phyloP scores from a whole-genome alignment of 1,140 invertebrate genomes.

The Melitaea cinxia region DNA sequence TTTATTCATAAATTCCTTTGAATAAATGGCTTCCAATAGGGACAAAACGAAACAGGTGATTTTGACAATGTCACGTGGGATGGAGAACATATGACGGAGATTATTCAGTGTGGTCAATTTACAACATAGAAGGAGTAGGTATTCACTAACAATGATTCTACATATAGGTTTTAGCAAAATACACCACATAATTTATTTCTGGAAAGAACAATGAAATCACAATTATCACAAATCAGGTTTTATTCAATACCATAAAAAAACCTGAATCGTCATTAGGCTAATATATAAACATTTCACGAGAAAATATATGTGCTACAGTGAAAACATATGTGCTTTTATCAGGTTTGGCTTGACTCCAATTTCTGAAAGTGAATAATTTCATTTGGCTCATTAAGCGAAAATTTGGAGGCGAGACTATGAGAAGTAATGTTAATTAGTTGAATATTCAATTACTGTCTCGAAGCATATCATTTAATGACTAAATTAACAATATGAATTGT shows the following conservation, averaged over 20 bases:
- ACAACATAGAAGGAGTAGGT: too few relatives aligned
- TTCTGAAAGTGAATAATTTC: conserved; percentile 9
- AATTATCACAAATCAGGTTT: neutral
- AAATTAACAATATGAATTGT: too few relatives aligned
- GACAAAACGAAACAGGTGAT: too few relatives aligned
- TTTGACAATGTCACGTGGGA: too few relatives aligned
- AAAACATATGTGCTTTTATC: neutral
- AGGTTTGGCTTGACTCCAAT: neutral
- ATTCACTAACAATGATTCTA: too few relatives aligned
- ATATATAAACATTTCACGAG: neutral
- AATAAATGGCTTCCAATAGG: too few relatives aligned
- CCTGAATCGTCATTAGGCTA: neutral
- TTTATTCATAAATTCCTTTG: neutral
- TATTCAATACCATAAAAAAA: neutral
- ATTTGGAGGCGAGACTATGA: neutral
- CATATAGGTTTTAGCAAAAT: too few relatives aligned
- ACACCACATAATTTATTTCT: too few relatives aligned
- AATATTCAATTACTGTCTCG: neutral
- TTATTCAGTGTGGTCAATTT: too few relatives aligned
- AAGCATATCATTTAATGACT: neutral
- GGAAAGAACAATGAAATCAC: neutral
- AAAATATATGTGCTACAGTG: too few relatives aligned
- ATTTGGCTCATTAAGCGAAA: neutral
- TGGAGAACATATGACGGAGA: too few relatives aligned
- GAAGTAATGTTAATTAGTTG: neutral